Conservation (phyloP, 2,113 vertebrate species). For the Actinemys pallida region DNA sequence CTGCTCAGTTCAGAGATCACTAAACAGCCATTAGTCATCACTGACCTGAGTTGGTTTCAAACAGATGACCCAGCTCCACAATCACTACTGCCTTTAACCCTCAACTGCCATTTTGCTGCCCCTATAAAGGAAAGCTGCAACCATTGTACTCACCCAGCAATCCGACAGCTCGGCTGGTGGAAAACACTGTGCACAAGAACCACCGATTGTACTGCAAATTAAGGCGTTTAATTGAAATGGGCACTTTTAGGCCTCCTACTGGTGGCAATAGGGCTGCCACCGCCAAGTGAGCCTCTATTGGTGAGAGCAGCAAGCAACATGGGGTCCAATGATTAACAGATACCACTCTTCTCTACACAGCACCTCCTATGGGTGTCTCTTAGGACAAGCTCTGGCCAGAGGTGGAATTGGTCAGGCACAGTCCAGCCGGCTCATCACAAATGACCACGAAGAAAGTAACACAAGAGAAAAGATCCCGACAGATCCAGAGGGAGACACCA, state of each 20-base stretch:
- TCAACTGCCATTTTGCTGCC: neutral
- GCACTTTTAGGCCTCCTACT: neutral
- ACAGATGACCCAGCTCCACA: neutral
- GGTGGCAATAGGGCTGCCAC: neutral
- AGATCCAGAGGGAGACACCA: neutral
- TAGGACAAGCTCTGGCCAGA: neutral
- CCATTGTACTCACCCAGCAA: neutral
- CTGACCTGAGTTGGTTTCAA: neutral
- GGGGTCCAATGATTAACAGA: neutral
- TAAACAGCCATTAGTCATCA: neutral
- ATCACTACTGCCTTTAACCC: neutral
- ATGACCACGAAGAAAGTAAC: neutral
- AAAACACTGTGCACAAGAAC: slow-evolving; percentile 20
- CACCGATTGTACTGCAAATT: neutral
- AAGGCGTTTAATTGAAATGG: neutral
- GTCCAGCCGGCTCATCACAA: neutral
- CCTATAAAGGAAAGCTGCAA: neutral
- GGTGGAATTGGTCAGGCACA: neutral
- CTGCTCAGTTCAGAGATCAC: neutral
- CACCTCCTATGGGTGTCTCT: neutral
- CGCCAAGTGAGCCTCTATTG: neutral
- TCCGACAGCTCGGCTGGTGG: neutral
- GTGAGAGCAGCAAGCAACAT: neutral
- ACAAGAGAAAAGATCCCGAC: neutral
- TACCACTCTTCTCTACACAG: neutral